These are phyloP conservation scores for Oenanthe oenanthe DNA, from an alignment of 2,113 vertebrate species.

Conservation along the genomic window DNA sequence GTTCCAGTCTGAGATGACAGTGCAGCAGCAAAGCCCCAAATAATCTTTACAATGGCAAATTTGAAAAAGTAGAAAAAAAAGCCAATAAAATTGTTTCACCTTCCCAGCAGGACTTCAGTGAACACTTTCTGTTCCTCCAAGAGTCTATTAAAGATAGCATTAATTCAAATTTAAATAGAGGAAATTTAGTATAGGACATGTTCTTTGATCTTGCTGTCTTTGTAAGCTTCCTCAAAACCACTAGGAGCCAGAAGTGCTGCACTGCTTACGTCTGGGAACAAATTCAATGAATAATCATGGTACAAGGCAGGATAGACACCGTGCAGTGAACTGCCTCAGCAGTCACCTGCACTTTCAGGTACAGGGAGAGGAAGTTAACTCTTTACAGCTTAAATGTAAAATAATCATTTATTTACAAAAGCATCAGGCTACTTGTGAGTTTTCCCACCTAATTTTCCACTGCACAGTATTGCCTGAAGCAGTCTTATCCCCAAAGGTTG, in stretches of 20 bases:
- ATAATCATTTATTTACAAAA: not conserved
- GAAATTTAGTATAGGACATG: not conserved
- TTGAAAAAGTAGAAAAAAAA: not conserved
- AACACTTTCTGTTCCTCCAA: not conserved
- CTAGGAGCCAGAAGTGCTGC: not conserved
- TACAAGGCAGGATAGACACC: not conserved
- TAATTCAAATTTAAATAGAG: not conserved
- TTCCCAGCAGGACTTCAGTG: not conserved
- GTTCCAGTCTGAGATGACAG: not conserved
- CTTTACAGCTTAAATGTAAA: not conserved
- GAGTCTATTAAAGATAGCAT: not conserved
- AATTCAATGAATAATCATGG: not conserved
- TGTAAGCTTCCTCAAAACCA: not conserved
- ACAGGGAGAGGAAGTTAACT: not conserved
- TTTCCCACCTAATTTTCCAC: not conserved
- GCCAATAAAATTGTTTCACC: not conserved
- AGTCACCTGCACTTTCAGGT: not conserved
- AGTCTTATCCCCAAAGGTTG: not conserved
- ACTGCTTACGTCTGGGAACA: accelerated
- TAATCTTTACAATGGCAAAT: not conserved
- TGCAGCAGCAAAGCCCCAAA: not conserved
- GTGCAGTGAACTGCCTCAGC: not conserved
- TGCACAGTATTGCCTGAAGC: not conserved
- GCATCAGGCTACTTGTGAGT: not conserved
- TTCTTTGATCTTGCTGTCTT: not conserved